Conservation (phyloP, 2,797 vertebrate species). For the Falco peregrinus region DNA sequence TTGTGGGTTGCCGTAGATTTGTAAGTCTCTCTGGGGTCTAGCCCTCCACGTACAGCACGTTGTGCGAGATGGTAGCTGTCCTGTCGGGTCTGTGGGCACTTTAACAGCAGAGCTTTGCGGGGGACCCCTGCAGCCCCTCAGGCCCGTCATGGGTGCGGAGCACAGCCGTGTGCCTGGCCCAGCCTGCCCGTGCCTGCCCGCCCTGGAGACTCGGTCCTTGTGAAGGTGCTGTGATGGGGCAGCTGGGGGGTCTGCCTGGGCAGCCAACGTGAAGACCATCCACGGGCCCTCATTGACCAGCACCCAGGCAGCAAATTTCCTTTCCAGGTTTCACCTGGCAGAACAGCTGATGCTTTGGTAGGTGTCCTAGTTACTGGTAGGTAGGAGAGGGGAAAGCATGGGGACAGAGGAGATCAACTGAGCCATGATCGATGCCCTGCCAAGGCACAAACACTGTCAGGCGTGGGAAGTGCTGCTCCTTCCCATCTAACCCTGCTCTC, state of each 20-base stretch:
- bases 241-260: fast-evolving
- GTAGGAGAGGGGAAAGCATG: fast-evolving
- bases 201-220: fast-evolving
- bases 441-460: not conserved
- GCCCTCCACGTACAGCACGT: fast-evolving
- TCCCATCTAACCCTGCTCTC: constrained; percentile 18
- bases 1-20: not conserved
- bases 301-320: not conserved
- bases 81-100: not conserved
- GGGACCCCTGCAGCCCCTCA: not conserved
- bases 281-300: fast-evolving
- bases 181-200: not conserved
- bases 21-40: not conserved
- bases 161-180: not conserved
- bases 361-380: fast-evolving
- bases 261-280: not conserved
- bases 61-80: not conserved
- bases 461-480: constrained; percentile 14
- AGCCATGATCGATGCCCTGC: not conserved
- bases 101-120: not conserved
- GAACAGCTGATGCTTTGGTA: fast-evolving
- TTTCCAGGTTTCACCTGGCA: fast-evolving
- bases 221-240: not conserved
- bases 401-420: not conserved
- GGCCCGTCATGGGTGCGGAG: fast-evolving